A percentile compares a stretch with the other conserved stretches of the same genome.
These are phyloP conservation scores for Exaiptasia diaphana DNA, from an alignment of 64 coral and sea anemone genomes.

Conservation along the genomic window DNA sequence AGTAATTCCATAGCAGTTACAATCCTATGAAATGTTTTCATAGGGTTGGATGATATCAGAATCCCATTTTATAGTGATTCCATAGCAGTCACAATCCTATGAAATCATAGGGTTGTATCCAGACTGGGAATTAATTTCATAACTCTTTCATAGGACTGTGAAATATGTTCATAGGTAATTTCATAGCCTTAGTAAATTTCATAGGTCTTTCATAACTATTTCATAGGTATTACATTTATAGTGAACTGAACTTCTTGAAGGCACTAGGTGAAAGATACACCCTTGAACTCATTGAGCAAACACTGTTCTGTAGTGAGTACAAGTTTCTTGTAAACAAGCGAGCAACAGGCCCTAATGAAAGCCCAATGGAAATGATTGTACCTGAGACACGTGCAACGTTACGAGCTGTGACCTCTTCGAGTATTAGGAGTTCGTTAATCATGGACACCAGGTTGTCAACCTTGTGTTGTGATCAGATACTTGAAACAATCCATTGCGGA, in stretches of 20 bases:
- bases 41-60: no score
- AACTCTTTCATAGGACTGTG: no score
- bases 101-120: no score
- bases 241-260: conserved; percentile 5
- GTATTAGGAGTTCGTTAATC: not conserved
- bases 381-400: conserved; percentile 1
- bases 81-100: no score
- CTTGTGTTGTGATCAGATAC: not conserved
- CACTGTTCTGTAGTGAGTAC: conserved; percentile 18
- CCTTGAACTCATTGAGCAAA: conserved; percentile 5
- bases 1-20: no score
- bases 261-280: not conserved
- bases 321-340: not conserved
- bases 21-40: no score
- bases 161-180: no score
- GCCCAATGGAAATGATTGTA: conserved; percentile 7
- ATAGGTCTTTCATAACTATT: no score
- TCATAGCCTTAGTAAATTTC: no score
- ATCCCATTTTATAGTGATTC: no score
- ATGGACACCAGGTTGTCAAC: conserved; percentile 7
- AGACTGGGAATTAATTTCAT: no score
- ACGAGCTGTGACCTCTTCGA: not conserved
- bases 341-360: conserved; percentile 13
- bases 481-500: not conserved
- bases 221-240: no score